Base-by-base conservation (phyloP, 2,888 invertebrate species). In the Spicauda simplicius region DNA sequence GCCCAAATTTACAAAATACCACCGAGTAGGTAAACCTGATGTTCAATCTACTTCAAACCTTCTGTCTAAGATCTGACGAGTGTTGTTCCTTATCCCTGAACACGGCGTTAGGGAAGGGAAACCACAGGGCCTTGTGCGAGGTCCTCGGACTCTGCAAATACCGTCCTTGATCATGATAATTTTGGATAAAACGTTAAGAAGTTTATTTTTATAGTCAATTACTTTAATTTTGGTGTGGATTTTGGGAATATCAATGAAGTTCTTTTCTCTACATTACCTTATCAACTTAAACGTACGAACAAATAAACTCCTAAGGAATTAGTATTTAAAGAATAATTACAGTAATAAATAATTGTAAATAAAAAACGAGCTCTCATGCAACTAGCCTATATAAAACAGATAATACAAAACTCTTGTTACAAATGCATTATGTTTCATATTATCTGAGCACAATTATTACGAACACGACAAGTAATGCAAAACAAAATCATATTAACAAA, bases 41-140 rank as follows among this genome's bases (percentile, higher is more conserved):
- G 54, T 55, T 33, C 45, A 60, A 67, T 56, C 56, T 61, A 67
- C 57, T 62, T 72, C 91, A 86, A 91, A 93, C 93, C 93, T 93
- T 92, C 80, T 86, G 90, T 75, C 93, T 85, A 76, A 93, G 86
- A 75, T 91, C 91, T 78, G 91, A 90, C 67, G 86, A 83, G 80
- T 94, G 94, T 70, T 93, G 88, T 70, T 80, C 85, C 82, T 88
- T 87, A 76, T 94, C 94, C 79, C 87, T 89, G 87, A 94, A 94
- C 84, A 94, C 92, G 73, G 94, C 94, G 86, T 94, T 93, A 85
- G 94, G 92, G 83, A 94, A 94, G 83, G 94, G 94, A 85, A 94
- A 94, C 94, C 94, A 94, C 87, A 93, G 88, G 83, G 94, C 94
- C 84, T 91, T 89, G 85, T 94, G 92, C 73, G 93, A 88, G 81